These are phyloP conservation scores for Delphinapterus leucas DNA, from an alignment of 2,113 vertebrate species.

Conservation along the genomic window DNA sequence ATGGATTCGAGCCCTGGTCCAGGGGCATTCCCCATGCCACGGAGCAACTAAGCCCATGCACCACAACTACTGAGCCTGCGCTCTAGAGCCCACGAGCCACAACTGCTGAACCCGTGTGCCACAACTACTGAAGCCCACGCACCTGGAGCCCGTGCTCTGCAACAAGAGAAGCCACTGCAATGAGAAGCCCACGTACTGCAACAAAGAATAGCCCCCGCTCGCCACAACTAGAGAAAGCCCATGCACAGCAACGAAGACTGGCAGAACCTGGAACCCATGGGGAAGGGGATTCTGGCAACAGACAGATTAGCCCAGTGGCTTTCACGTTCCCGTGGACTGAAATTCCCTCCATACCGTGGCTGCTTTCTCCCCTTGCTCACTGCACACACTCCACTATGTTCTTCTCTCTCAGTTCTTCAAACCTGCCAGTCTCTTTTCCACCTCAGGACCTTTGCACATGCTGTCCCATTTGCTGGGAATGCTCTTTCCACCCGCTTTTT, in stretches of 20 bases:
- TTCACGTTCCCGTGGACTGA: neutral
- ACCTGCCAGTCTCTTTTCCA: neutral
- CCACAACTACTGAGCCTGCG: no score
- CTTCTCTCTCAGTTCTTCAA: neutral
- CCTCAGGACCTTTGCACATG: neutral
- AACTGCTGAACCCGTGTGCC: no score
- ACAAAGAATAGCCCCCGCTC: no score
- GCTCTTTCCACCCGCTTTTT: neutral
- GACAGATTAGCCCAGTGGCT: neutral
- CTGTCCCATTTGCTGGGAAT: neutral
- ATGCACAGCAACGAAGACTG: neutral
- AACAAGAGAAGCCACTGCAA: no score
- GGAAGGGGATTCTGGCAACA: neutral
- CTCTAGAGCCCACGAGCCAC: no score
- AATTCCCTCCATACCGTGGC: neutral
- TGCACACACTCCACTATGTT: neutral
- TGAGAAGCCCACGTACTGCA: no score
- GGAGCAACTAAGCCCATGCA: no score
- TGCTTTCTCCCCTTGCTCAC: neutral
- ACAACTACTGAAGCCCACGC: no score
- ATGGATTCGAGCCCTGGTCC: no score
- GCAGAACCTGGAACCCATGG: neutral
- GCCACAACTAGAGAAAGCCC: no score
- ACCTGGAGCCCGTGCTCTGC: no score
- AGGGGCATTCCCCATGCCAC: no score